Conservation (phyloP, 2,888 invertebrate genomes). For the Eugnorisma glareosa region DNA sequence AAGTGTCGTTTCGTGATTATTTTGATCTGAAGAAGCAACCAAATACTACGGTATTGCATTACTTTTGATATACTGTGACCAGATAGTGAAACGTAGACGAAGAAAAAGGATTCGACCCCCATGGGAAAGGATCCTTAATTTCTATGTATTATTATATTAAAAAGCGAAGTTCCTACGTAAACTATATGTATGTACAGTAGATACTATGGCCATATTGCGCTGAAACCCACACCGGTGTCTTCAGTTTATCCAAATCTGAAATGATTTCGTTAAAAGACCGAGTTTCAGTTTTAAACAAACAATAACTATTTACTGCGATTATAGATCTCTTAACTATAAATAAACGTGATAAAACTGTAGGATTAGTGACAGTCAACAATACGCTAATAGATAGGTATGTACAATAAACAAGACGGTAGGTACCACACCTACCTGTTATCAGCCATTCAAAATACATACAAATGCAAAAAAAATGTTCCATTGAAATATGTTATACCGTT, state of each 20-base stretch:
- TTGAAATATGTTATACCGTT: conserved; percentile 3
- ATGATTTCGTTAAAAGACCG: background rate
- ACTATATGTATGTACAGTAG: background rate
- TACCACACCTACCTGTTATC: conserved; percentile 46
- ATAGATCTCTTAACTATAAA: background rate
- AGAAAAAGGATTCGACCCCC: background rate
- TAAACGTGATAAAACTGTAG: background rate
- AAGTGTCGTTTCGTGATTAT: background rate
- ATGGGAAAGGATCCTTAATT: background rate
- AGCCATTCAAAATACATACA: background rate
- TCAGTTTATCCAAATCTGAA: background rate
- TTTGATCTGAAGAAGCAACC: background rate
- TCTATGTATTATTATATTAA: background rate
- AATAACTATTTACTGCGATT: background rate
- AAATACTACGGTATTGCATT: background rate
- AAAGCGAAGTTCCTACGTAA: background rate
- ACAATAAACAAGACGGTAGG: background rate
- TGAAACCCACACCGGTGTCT: background rate
- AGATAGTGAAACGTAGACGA: background rate
- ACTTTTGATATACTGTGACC: background rate
- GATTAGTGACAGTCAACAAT: background rate
- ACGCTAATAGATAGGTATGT: background rate
- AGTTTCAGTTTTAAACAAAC: background rate
- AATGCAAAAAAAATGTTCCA: conserved; percentile 12
- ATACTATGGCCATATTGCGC: background rate